A percentile compares a stretch with the other conserved stretches of the same genome.
These are phyloP conservation scores for Caenorhabditis sinica DNA, from an alignment of 2,888 invertebrate genomes.

Conservation along the genomic window DNA sequence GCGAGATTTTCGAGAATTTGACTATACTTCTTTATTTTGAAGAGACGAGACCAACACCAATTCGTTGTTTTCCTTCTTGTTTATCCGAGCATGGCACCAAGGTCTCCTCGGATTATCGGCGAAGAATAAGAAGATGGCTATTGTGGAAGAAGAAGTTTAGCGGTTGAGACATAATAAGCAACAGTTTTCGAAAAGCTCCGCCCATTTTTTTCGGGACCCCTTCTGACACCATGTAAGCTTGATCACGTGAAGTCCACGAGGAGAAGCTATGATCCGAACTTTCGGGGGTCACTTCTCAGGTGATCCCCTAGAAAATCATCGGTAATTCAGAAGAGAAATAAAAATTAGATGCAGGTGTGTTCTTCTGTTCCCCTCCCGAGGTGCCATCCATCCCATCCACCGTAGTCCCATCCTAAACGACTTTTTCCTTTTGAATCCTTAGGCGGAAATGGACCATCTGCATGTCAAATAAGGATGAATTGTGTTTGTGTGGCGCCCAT, in stretches of 20 bases:
- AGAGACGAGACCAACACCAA: neutral
- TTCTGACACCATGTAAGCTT: slow-evolving; percentile 3
- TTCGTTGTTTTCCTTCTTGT: slow-evolving; percentile 28
- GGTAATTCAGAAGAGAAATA: neutral
- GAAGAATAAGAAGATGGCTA: slow-evolving; percentile 16
- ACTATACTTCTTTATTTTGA: slow-evolving; percentile 38
- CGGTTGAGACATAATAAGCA: neutral
- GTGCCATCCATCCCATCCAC: no score
- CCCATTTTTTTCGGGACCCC: slow-evolving; percentile 1
- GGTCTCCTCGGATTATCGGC: slow-evolving; percentile 46
- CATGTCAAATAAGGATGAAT: no score
- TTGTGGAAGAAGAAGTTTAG: slow-evolving; percentile 9
- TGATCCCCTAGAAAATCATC: neutral
- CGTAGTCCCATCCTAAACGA: no score
- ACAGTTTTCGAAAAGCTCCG: neutral
- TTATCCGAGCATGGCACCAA: slow-evolving; percentile 60
- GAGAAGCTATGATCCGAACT: neutral
- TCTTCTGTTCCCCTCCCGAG: no score
- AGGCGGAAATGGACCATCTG: no score
- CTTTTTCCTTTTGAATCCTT: no score
- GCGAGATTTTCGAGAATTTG: slow-evolving; percentile 50
- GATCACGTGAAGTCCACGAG: neutral
- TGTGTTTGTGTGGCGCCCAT: no score
- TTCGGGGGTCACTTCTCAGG: neutral
- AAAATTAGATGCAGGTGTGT: slow-evolving; percentile 6